A percentile compares a stretch with the other conserved stretches of the same genome.
Conservation (phyloP, 1,140 invertebrate genomes). For the Nilaparvata lugens region DNA sequence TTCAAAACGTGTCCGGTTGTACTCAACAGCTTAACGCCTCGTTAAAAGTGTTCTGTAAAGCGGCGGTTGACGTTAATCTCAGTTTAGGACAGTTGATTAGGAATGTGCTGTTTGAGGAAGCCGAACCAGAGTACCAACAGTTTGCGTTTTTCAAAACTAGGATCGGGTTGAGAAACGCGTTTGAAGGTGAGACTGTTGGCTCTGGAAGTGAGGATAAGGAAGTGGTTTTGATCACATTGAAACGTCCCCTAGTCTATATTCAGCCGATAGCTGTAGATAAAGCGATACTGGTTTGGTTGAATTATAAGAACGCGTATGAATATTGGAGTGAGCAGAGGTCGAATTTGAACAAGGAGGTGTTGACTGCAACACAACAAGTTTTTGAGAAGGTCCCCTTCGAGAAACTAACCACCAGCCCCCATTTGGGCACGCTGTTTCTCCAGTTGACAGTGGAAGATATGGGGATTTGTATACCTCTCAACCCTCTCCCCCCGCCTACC, state of each 20-base stretch:
- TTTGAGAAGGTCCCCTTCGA: constrained; percentile 67
- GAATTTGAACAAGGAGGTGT: constrained; percentile 76
- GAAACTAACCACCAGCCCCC: constrained; percentile 59
- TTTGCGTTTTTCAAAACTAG: constrained; percentile 95
- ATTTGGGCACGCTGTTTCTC: constrained; percentile 83
- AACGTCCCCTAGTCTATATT: constrained; percentile 85
- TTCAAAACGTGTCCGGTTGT: constrained; percentile 73
- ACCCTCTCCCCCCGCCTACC: constrained; percentile 53
- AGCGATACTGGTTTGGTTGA: constrained; percentile 94
- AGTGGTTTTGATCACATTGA: constrained; percentile 84
- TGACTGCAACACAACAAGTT: constrained; percentile 70
- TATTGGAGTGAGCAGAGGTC: constrained; percentile 96
- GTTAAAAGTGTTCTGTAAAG: constrained; percentile 84
- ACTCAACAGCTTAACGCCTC: constrained; percentile 47
- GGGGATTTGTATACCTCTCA: constrained; percentile 89
- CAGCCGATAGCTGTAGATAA: constrained; percentile 94
- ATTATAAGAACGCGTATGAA: constrained; percentile 97
- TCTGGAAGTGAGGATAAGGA: constrained; percentile 68
- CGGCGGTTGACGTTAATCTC: constrained; percentile 88
- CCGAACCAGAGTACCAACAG: constrained; percentile 92
- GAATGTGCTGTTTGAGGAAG: constrained; percentile 92
- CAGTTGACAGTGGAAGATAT: constrained; percentile 94
- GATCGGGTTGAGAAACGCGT: constrained; percentile 70
- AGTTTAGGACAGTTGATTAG: constrained; percentile 88
- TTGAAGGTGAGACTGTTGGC: constrained; percentile 81